Percentiles rank a stretch among this genome's conserved stretches.
These are phyloP conservation scores for Lithobates sylvaticus DNA, from an alignment of 2,797 vertebrate genomes.

Conservation along the genomic window DNA sequence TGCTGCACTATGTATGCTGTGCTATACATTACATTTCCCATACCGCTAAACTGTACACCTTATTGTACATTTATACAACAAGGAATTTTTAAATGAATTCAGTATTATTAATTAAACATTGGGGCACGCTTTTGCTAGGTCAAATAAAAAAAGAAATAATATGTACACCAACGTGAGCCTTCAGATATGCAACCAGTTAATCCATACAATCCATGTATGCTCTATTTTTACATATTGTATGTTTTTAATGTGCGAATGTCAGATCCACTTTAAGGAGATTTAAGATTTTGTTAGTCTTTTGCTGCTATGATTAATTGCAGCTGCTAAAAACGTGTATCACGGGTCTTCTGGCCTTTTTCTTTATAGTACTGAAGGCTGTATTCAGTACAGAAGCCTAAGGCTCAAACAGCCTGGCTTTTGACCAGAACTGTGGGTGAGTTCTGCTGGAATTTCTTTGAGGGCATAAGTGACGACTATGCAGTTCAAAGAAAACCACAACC, in stretches of 20 bases:
- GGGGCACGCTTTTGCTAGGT: too few relatives aligned
- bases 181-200: too few relatives aligned
- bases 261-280: background rate
- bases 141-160: too few relatives aligned
- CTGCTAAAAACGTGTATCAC: background rate
- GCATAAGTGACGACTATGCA: slow-evolving; percentile 33
- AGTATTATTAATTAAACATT: too few relatives aligned
- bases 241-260: background rate
- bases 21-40: too few relatives aligned
- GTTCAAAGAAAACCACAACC: slow-evolving; percentile 32
- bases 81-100: too few relatives aligned
- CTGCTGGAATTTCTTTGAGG: slow-evolving; percentile 24
- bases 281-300: background rate
- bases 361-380: background rate
- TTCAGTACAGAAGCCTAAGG: slow-evolving; percentile 20
- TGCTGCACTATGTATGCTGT: too few relatives aligned
- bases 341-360: background rate
- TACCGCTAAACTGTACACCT: too few relatives aligned
- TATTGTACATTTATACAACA: too few relatives aligned
- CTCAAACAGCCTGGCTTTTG: slow-evolving; percentile 6
- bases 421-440: slow-evolving; percentile 16
- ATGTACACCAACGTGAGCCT: too few relatives aligned
- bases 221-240: too few relatives aligned
- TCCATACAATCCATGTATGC: too few relatives aligned
- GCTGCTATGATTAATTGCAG: background rate